Conservation (phyloP, 2,113 vertebrate species). For the Lasiurus borealis region DNA sequence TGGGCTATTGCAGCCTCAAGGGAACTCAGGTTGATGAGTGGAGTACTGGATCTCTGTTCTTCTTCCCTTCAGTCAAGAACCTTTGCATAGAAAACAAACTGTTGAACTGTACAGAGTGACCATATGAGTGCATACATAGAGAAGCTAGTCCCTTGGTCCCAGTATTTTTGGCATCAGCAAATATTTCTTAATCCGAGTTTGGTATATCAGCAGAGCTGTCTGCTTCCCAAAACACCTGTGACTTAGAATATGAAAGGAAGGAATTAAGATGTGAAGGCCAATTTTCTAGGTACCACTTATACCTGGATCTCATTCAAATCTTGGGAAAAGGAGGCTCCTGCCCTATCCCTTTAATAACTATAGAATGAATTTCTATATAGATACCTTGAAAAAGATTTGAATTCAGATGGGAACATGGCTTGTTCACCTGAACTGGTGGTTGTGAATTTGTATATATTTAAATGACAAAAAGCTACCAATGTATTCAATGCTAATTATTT, state of each 20-base stretch:
- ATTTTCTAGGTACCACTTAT: not conserved
- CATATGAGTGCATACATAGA: not conserved
- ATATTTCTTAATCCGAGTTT: not conserved
- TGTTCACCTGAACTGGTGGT: not conserved
- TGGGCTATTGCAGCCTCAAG: not conserved
- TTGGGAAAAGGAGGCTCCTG: not conserved
- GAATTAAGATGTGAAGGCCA: not conserved
- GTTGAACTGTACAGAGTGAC: not conserved
- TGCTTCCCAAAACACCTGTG: not conserved
- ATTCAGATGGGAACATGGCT: not conserved
- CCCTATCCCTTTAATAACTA: not conserved
- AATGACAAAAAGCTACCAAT: slow-evolving; percentile 29
- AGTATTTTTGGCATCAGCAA: not conserved
- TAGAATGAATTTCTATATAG: not conserved
- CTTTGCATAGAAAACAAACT: not conserved
- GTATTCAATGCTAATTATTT: slow-evolving; percentile 23
- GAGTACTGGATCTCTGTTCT: not conserved
- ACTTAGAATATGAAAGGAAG: not conserved
- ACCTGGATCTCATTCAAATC: not conserved
- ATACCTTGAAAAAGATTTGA: not conserved
- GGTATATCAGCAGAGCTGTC: not conserved
- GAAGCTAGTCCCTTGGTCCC: not conserved
- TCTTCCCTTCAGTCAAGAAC: not conserved
- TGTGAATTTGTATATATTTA: slow-evolving; percentile 16
- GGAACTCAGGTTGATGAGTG: not conserved